A percentile compares a stretch with the other conserved stretches of the same genome.
These are phyloP conservation scores for Pterostichus madidus DNA, from an alignment of 2,888 invertebrate genomes.

Conservation along the genomic window DNA sequence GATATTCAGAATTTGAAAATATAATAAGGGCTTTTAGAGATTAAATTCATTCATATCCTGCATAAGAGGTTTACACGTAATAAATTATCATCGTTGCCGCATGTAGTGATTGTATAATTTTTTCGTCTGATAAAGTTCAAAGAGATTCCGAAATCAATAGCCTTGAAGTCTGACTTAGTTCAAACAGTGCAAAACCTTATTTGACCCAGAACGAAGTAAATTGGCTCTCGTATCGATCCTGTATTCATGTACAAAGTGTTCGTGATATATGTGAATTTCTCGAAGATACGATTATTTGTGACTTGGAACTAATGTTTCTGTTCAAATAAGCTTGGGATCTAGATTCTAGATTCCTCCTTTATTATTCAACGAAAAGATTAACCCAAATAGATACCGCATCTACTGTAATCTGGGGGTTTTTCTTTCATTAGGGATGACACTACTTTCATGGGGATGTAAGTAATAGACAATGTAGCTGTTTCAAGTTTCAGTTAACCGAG, in stretches of 20 bases:
- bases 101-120: conserved; percentile 31
- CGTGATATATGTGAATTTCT: conserved; percentile 37
- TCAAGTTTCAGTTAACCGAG: no score
- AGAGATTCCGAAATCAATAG: conserved; percentile 52
- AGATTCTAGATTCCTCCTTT: background rate
- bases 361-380: background rate
- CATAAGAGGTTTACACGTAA: conserved; percentile 34
- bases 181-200: conserved; percentile 55
- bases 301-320: conserved; percentile 12
- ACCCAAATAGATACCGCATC: background rate
- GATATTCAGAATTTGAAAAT: conserved; percentile 29
- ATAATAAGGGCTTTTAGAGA: conserved; percentile 18
- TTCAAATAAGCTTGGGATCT: conserved; percentile 12
- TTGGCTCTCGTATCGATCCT: conserved; percentile 42
- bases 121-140: conserved; percentile 35
- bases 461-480: no score
- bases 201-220: conserved; percentile 51
- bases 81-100: conserved; percentile 16
- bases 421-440: no score
- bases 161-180: conserved; percentile 54
- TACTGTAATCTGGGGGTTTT: background rate
- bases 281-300: conserved; percentile 35
- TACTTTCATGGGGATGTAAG: no score
- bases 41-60: conserved; percentile 16
- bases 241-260: conserved; percentile 22